Base-by-base conservation (phyloP, 2,888 invertebrate genomes). In the Clunio marinus region DNA sequence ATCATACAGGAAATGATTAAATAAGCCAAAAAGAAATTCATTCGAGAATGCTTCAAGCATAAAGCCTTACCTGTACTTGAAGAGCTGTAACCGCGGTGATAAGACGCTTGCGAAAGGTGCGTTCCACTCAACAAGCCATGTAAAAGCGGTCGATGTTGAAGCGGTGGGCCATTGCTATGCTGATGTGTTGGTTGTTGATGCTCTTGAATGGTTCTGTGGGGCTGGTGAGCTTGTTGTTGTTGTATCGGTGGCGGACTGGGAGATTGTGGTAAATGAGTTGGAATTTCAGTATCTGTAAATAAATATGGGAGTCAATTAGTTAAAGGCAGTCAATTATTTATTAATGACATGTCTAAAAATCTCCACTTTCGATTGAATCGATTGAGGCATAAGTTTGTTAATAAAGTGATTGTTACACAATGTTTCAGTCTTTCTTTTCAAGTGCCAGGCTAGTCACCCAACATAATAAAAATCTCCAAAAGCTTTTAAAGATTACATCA, bases 71-170 rank as follows among this genome's bases (percentile, higher is more conserved):
- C 79, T 76, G 79, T 79, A 74, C 77, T 79, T 71, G 78, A 78
- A 72, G 78, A 75, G 72, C 77, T 77, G 72, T 79, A 79, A 72
- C 76, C 79, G 73, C 79, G 76, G 73, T 79, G 79, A 74, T 79
- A 79, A 63, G 73, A 72, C 71, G 78, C 76, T 72, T 76, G 77
- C 73, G 79, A 78, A 68, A 79, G 76, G 69, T 78, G 74, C 62
- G 78, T 78, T 70, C 79, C 79, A 71, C 79, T 79, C 57, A 79
- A 73, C 69, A 79, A 70, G 74, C 78, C 78, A 71, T 79, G 79
- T 69, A 79, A 74, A 70, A 79, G 72, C 70, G 79, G 79, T 70
- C 79, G 74, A 72, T 79, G 79, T 70, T 73, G 73, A 73, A 45
- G 72, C 69, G 70, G 60, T 72, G 70, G 57, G 27, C 68, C 17